These are phyloP conservation scores for Drosophila nr. perissopoda DNA, from an alignment of 2,888 invertebrate species.

Conservation along the genomic window DNA sequence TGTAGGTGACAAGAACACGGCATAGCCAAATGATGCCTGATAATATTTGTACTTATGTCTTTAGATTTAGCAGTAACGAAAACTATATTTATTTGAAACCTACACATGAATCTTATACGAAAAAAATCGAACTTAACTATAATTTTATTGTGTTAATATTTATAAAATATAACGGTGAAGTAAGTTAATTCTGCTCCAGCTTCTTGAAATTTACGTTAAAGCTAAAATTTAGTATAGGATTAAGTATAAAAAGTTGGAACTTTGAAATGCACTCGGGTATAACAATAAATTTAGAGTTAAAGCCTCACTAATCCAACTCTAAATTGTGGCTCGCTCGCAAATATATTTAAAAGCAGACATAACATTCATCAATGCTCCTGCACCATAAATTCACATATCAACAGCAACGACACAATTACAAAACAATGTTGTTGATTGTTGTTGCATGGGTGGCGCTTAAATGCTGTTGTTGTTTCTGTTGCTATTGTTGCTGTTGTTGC, in stretches of 20 bases:
- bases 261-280: background rate
- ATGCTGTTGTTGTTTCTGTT: slow-evolving; percentile 27
- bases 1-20: too few species aligned
- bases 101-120: background rate
- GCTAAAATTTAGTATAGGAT: background rate
- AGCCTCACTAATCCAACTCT: background rate
- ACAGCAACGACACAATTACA: slow-evolving; percentile 61
- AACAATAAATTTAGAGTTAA: background rate
- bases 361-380: slow-evolving; percentile 1
- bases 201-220: background rate
- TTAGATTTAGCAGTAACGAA: too few species aligned
- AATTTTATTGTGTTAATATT: background rate
- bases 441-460: slow-evolving; percentile 20
- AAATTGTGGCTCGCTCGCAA: background rate
- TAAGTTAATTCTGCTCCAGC: background rate
- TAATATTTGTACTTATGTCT: too few species aligned
- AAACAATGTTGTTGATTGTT: slow-evolving; percentile 34
- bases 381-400: slow-evolving; percentile 50
- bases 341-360: slow-evolving; percentile 17
- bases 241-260: background rate
- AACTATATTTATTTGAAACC: background rate
- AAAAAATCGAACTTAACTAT: background rate
- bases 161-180: background rate
- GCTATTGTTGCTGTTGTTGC: slow-evolving; percentile 15
- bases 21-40: too few species aligned